Percentiles rank a stretch among this genome's conserved stretches.
Conservation (phyloP, 2,888 invertebrate genomes). For the Geotrupes spiniger region DNA sequence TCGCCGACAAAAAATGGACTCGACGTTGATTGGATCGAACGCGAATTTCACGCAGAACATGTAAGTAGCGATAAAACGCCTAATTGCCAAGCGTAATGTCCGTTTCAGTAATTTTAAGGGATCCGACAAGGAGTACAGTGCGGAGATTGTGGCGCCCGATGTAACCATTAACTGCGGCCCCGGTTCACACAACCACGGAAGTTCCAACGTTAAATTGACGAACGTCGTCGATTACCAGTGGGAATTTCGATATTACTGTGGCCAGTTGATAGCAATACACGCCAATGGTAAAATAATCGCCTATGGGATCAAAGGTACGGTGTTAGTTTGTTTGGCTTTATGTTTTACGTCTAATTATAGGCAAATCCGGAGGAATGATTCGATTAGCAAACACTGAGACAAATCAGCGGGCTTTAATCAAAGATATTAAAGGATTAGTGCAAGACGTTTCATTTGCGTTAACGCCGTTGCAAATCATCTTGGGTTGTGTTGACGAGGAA, state of each 20-base stretch:
- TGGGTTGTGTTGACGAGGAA: constrained; percentile 84
- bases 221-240: constrained; percentile 91
- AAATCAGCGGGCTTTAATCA: constrained; percentile 75
- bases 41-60: constrained; percentile 38
- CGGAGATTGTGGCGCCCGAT: constrained; percentile 53
- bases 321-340: neutral
- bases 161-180: constrained; percentile 69
- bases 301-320: constrained; percentile 87
- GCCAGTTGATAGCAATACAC: constrained; percentile 86
- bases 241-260: constrained; percentile 85
- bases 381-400: constrained; percentile 78
- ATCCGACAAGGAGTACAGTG: constrained; percentile 44
- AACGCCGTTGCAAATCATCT: constrained; percentile 69
- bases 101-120: constrained; percentile 44
- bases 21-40: constrained; percentile 31
- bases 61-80: constrained; percentile 31
- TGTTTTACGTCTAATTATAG: too few relatives aligned
- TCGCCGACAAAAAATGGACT: constrained; percentile 36
- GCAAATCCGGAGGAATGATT: constrained; percentile 67
- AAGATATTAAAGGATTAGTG: constrained; percentile 85
- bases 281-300: constrained; percentile 82
- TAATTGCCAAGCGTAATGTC: neutral
- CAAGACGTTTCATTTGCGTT: constrained; percentile 90
- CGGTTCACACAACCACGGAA: constrained; percentile 74
- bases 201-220: constrained; percentile 86